These are phyloP conservation scores for Sparus aurata DNA, from an alignment of 2,797 vertebrate species.

Conservation along the genomic window DNA sequence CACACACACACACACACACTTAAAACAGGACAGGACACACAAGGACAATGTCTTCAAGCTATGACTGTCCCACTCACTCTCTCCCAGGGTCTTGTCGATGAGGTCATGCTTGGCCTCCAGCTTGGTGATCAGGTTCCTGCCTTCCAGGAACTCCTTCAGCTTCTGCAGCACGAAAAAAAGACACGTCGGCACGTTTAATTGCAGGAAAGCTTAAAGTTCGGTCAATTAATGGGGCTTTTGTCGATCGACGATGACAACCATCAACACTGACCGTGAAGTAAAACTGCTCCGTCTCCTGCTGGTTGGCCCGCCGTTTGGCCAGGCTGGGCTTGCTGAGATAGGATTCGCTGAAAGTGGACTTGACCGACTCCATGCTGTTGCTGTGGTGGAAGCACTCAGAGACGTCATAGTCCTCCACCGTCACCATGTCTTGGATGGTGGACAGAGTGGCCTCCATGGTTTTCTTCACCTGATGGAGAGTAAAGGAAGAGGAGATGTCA, in stretches of 20 bases:
- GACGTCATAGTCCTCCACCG: slow-evolving; percentile 96
- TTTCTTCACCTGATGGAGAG: slow-evolving; percentile 92
- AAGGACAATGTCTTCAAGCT: slow-evolving; percentile 33
- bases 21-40: slow-evolving; percentile 9
- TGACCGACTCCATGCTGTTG: slow-evolving; percentile 99
- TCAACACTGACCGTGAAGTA: slow-evolving; percentile 93
- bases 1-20: slow-evolving; percentile 8
- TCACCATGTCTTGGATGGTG: slow-evolving; percentile 99
- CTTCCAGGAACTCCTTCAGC: slow-evolving; percentile 98
- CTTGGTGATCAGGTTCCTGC: slow-evolving; percentile 98
- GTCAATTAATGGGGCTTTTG: not conserved
- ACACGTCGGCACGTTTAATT: slow-evolving; percentile 7
- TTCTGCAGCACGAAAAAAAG: slow-evolving; percentile 85
- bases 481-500: not conserved
- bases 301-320: slow-evolving; percentile 96
- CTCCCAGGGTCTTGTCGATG: slow-evolving; percentile 96
- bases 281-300: slow-evolving; percentile 99
- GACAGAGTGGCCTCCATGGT: slow-evolving; percentile 98
- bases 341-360: slow-evolving; percentile 96
- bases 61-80: slow-evolving; percentile 90
- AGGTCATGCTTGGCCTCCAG: slow-evolving; percentile 97
- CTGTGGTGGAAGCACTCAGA: slow-evolving; percentile 99
- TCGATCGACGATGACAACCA: not conserved
- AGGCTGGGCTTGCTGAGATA: slow-evolving; percentile 99
- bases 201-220: not conserved